Evolutionary conservation across 2,113 vertebrate species (phyloP).

Genomic region (Gadus macrocephalus): DNA sequence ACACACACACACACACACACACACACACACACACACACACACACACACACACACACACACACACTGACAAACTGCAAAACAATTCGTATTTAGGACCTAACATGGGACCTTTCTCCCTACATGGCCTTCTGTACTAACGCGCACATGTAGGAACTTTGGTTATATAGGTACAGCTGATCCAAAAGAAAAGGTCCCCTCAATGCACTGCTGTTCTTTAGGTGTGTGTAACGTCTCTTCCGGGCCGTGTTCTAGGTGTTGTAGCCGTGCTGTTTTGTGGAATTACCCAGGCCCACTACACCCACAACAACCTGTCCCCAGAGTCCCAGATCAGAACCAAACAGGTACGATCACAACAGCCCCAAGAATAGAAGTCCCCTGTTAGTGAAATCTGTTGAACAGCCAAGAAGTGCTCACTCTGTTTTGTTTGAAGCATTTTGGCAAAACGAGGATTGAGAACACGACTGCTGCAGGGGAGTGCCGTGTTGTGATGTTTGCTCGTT

Average conservation of each 20-base stretch:
- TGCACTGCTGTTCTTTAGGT: too few relatives aligned
- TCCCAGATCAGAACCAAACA: conserved; percentile 95
- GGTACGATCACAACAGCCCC: conserved; percentile 66
- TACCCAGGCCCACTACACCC: conserved; percentile 97
- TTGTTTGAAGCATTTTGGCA: too few relatives aligned
- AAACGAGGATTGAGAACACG: background rate
- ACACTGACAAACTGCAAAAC: too few relatives aligned
- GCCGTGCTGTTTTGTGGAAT: conserved; percentile 97
- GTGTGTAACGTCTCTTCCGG: background rate
- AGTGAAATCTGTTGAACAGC: too few relatives aligned
- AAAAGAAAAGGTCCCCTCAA: too few relatives aligned
- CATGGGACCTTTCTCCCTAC: too few relatives aligned
- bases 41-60: background rate
- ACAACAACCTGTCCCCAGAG: conserved; percentile 94
- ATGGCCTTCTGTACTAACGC: too few relatives aligned
- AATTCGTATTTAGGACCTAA: too few relatives aligned
- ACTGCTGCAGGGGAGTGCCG: background rate
- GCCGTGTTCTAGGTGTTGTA: conserved; percentile 82
- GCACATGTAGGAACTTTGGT: too few relatives aligned
- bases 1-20: background rate
- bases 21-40: conserved; percentile 14
- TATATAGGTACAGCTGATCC: too few relatives aligned
- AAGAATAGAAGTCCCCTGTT: background rate
- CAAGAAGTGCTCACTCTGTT: too few relatives aligned
- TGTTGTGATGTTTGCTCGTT: too few relatives aligned